Percentiles rank a stretch among this genome's conserved stretches.
phyloP scores from a whole-genome alignment of 35 echinoderm and acorn worm genomes.

The Ptychodera flava region DNA sequence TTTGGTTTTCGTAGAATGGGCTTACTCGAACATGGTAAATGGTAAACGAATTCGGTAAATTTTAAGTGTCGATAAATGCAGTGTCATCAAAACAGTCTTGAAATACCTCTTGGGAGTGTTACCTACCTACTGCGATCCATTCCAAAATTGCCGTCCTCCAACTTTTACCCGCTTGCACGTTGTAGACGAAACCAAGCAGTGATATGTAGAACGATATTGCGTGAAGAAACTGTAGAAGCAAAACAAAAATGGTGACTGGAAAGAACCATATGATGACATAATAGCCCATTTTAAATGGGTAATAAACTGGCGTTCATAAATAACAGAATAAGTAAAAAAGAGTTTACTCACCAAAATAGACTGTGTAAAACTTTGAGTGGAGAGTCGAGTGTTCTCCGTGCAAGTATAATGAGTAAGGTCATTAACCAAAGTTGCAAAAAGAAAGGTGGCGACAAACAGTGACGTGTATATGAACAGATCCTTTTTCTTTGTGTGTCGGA shows the following conservation, averaged over 20 bases:
- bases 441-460: conserved; percentile 30
- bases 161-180: conserved; percentile 76
- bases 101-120: no score
- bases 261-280: background rate
- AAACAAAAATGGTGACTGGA: background rate
- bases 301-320: background rate
- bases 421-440: conserved; percentile 48
- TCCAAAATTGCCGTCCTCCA: conserved; percentile 41
- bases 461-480: conserved; percentile 61
- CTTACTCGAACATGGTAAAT: no score
- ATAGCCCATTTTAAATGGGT: background rate
- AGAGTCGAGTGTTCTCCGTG: conserved; percentile 42
- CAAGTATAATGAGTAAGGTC: conserved; percentile 62
- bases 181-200: conserved; percentile 88
- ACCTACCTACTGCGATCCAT: conserved; percentile 62
- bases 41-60: no score
- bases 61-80: no score
- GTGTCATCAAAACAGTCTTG: no score
- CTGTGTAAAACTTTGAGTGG: conserved; percentile 67
- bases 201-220: conserved; percentile 61
- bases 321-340: background rate
- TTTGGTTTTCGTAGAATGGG: no score
- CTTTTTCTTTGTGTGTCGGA: conserved; percentile 53
- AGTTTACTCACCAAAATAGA: conserved; percentile 63
- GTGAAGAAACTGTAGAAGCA: conserved; percentile 54